A percentile compares a stretch with the other conserved stretches of the same genome.
phyloP scores from a whole-genome alignment of 2,888 invertebrate genomes.

The Ennomos erosarius region DNA sequence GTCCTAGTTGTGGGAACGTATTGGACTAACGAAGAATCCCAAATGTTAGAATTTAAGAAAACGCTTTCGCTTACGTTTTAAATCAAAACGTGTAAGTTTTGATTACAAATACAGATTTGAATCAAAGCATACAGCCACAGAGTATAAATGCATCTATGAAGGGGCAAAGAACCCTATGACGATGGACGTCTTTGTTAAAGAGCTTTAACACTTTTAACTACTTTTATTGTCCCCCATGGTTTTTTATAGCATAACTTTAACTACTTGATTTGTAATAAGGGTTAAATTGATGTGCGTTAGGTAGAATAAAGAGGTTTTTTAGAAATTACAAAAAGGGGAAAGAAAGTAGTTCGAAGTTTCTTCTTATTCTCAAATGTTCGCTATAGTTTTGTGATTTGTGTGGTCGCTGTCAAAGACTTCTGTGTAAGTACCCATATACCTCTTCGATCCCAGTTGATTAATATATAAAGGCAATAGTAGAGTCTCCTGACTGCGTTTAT shows the following conservation, averaged over 20 bases:
- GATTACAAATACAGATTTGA: constrained; percentile 68
- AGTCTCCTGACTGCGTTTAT: too few relatives aligned
- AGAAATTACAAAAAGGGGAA: not conserved
- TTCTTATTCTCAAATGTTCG: too few relatives aligned
- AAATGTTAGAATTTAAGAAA: not conserved
- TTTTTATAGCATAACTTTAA: constrained; percentile 2
- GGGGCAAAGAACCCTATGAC: constrained; percentile 30
- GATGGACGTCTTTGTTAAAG: constrained; percentile 39
- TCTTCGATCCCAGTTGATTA: too few relatives aligned
- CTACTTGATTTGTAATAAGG: not conserved
- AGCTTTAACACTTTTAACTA: constrained; percentile 32
- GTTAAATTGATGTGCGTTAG: not conserved
- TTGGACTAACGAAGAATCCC: too few relatives aligned
- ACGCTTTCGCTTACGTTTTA: constrained; percentile 5
- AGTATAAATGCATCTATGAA: constrained; percentile 25
- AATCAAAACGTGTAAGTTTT: constrained; percentile 34
- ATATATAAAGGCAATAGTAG: too few relatives aligned
- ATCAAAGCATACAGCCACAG: constrained; percentile 49
- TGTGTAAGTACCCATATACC: too few relatives aligned
- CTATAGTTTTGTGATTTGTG: too few relatives aligned
- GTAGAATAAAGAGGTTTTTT: not conserved
- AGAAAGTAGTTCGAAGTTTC: too few relatives aligned
- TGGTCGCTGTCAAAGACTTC: too few relatives aligned
- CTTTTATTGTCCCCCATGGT: constrained; percentile 28
- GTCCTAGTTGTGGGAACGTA: too few relatives aligned